phyloP scores from a whole-genome alignment of 1,140 invertebrate genomes.

The Musca vetustissima region DNA sequence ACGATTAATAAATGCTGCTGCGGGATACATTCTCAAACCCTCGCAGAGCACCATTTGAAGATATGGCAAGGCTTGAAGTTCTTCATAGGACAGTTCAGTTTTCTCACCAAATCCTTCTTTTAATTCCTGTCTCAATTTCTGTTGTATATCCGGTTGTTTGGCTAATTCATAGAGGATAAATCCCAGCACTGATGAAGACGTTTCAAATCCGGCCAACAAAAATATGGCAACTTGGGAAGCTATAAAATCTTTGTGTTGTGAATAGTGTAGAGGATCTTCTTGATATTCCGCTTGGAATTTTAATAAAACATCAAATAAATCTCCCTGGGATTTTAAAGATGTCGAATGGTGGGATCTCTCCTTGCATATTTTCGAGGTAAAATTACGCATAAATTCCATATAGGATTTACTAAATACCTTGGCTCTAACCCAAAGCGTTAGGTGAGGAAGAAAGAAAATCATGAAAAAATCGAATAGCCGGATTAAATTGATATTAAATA shows the following conservation, averaged over 20 bases:
- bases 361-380: constrained; percentile 33
- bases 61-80: constrained; percentile 52
- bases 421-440: constrained; percentile 32
- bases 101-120: constrained; percentile 37
- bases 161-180: constrained; percentile 63
- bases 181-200: constrained; percentile 61
- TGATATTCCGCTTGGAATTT: constrained; percentile 52
- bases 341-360: constrained; percentile 17
- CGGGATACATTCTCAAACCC: constrained; percentile 63
- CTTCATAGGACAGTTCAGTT: constrained; percentile 50
- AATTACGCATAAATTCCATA: constrained; percentile 44
- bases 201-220: constrained; percentile 68
- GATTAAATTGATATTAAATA: constrained; percentile 50
- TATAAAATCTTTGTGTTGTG: constrained; percentile 63
- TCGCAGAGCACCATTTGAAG: constrained; percentile 59
- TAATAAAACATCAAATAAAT: constrained; percentile 59
- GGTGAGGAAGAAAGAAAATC: constrained; percentile 56
- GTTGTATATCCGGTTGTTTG: constrained; percentile 59
- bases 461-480: constrained; percentile 49
- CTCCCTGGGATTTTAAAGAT: constrained; percentile 32
- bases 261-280: constrained; percentile 34
- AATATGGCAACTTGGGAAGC: constrained; percentile 63
- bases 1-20: constrained; percentile 60
- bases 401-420: constrained; percentile 43
- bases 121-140: constrained; percentile 62